A percentile compares a stretch with the other conserved stretches of the same genome.
Conservation (phyloP, 2,888 invertebrate species). For the Cylloceria caligata region DNA sequence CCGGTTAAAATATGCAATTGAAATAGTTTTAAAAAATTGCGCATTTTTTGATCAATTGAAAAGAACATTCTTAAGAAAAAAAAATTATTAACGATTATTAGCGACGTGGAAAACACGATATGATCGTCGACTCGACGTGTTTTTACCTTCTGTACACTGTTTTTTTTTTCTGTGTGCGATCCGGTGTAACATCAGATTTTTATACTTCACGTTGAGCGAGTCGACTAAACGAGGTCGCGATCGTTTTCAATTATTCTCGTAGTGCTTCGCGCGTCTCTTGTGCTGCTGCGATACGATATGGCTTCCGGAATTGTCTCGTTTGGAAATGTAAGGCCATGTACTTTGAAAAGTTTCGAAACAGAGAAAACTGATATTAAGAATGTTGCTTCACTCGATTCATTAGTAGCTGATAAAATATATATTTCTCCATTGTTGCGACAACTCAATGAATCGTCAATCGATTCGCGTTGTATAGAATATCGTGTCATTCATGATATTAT, state of each 20-base stretch:
- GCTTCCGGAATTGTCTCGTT: slow-evolving; percentile 50
- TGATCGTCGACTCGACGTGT: too few relatives aligned
- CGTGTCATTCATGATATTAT: slow-evolving; percentile 35
- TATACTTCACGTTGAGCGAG: slow-evolving; percentile 2
- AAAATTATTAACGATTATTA: too few relatives aligned
- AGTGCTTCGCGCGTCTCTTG: slow-evolving; percentile 49
- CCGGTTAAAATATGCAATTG: too few relatives aligned
- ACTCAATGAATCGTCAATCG: not conserved
- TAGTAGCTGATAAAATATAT: not conserved
- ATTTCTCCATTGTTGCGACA: not conserved
- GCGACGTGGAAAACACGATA: too few relatives aligned
- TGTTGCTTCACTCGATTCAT: not conserved
- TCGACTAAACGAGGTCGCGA: slow-evolving; percentile 54
- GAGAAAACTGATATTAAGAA: not conserved
- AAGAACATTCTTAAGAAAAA: too few relatives aligned
- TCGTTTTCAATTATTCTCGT: slow-evolving; percentile 60
- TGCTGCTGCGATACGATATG: slow-evolving; percentile 25
- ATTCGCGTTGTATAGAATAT: slow-evolving; percentile 13
- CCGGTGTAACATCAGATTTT: slow-evolving; percentile 31
- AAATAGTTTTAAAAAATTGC: too few relatives aligned
- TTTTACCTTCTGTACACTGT: too few relatives aligned
- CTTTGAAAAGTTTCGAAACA: not conserved
- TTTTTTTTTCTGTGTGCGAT: not conserved
- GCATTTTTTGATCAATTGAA: too few relatives aligned
- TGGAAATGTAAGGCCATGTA: slow-evolving; percentile 15